Percentiles rank a stretch among this genome's conserved stretches.
Conservation (phyloP, 2,888 invertebrate species). For the Lottia gigantea region DNA sequence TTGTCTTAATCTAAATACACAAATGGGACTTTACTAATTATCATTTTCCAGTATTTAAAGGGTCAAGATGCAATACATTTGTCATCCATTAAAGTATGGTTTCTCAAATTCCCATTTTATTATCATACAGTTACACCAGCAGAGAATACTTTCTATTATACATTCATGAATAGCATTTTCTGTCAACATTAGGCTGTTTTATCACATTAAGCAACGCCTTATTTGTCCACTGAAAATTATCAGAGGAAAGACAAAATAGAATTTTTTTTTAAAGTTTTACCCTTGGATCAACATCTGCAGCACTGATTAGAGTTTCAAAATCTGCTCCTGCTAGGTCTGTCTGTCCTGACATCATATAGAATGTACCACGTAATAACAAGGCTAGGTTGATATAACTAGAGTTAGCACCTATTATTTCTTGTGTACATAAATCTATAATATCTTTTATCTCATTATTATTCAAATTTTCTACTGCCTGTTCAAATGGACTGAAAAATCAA, state of each 20-base stretch:
- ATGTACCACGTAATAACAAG: conserved; percentile 84
- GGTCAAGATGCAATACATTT: too few species aligned
- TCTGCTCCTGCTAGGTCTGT: conserved; percentile 67
- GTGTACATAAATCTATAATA: conserved; percentile 82
- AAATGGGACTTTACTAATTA: not conserved
- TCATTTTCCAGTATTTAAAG: not conserved
- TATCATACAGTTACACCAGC: too few species aligned
- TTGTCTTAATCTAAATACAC: conserved; percentile 71
- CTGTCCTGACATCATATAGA: conserved; percentile 80
- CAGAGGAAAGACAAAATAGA: too few species aligned
- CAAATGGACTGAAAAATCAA: conserved; percentile 73
- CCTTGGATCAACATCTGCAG: conserved; percentile 65
- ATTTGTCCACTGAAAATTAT: too few species aligned
- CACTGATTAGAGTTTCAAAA: conserved; percentile 70
- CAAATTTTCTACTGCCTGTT: conserved; percentile 79
- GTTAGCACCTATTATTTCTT: conserved; percentile 74
- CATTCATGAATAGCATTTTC: too few species aligned
- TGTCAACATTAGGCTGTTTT: too few species aligned
- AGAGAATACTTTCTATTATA: too few species aligned
- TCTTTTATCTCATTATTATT: conserved; percentile 80
- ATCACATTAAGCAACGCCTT: too few species aligned
- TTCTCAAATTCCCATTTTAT: too few species aligned
- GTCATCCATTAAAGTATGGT: too few species aligned
- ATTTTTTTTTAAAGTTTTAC: too few species aligned
- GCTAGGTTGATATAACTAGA: conserved; percentile 70